These are phyloP conservation scores for Syndactyla subalaris DNA, from an alignment of 2,797 vertebrate genomes.

Conservation along the genomic window DNA sequence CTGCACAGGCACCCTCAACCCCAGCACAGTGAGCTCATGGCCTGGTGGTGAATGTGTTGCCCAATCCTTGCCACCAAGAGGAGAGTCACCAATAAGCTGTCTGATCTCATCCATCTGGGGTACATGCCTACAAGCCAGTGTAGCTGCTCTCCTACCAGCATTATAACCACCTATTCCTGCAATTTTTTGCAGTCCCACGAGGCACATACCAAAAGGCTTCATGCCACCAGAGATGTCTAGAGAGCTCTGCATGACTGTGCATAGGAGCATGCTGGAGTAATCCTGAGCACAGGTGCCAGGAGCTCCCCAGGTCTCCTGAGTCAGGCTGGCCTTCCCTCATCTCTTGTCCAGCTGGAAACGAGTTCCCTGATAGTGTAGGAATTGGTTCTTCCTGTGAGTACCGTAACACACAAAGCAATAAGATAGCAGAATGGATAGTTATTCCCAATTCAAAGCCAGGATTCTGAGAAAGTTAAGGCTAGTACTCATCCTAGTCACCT, in stretches of 20 bases:
- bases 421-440: not conserved
- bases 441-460: not conserved
- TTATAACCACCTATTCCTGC: not conserved
- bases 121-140: not conserved
- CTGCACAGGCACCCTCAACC: not conserved
- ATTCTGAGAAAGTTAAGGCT: not conserved
- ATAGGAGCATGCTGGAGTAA: not conserved
- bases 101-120: not conserved
- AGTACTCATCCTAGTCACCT: not conserved
- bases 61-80: not conserved
- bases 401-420: not conserved
- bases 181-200: not conserved
- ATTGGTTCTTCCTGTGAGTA: not conserved
- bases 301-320: not conserved
- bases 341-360: not conserved
- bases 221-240: not conserved
- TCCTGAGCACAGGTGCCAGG: not conserved
- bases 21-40: accelerated
- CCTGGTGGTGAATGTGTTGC: accelerated
- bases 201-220: not conserved
- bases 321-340: not conserved
- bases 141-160: not conserved
- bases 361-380: not conserved
- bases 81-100: not conserved
- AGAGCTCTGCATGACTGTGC: not conserved